Conservation (phyloP, 2,888 invertebrate genomes). For the Dicycla oo region DNA sequence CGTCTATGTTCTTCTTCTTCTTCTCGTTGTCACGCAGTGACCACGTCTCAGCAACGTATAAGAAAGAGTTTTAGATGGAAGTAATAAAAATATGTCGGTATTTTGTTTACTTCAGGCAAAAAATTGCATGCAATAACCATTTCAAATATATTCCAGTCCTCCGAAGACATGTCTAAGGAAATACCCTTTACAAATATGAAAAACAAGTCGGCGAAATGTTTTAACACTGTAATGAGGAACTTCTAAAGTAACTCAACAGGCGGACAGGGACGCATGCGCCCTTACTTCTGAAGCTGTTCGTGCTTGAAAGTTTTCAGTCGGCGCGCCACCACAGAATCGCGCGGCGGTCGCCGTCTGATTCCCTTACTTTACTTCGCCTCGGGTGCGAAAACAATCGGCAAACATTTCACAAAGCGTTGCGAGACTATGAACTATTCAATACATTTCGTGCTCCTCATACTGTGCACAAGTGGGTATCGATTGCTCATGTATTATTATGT, state of each 20-base stretch:
- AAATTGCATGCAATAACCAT: background rate
- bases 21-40: too few relatives aligned
- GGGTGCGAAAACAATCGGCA: constrained; percentile 50
- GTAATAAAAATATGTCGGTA: too few relatives aligned
- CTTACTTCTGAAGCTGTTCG: constrained; percentile 55
- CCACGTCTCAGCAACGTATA: too few relatives aligned
- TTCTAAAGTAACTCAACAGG: constrained; percentile 74
- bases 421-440: constrained; percentile 80
- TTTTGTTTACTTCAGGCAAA: background rate
- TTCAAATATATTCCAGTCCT: constrained; percentile 1
- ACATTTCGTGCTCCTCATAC: constrained; percentile 80
- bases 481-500: constrained; percentile 60
- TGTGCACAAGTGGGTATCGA: constrained; percentile 83
- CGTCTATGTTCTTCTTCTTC: too few relatives aligned
- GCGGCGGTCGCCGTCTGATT: constrained; percentile 59
- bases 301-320: constrained; percentile 74
- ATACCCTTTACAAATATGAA: constrained; percentile 41
- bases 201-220: constrained; percentile 47
- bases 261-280: constrained; percentile 74
- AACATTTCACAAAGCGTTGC: constrained; percentile 61
- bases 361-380: constrained; percentile 28
- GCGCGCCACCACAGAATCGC: constrained; percentile 60
- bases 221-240: constrained; percentile 60
- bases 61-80: too few relatives aligned
- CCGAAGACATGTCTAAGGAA: constrained; percentile 20